Evolutionary conservation across 2,888 invertebrate species (phyloP).

Genomic region (Eugnorisma glareosa): DNA sequence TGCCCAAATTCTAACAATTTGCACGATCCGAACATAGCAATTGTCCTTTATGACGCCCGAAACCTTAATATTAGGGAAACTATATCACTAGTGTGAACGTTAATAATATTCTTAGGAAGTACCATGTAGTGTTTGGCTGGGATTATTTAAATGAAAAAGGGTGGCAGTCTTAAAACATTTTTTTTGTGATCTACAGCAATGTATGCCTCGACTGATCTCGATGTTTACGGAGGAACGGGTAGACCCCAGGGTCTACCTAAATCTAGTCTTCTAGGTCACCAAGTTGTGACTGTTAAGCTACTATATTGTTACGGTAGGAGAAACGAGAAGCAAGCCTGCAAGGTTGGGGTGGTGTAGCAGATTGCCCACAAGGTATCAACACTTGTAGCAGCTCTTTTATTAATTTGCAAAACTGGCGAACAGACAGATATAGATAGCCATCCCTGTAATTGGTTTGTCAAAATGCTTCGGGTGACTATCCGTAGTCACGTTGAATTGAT

Average conservation of each 20-base stretch:
- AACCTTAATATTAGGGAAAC: conserved; percentile 55
- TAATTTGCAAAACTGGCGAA: not conserved
- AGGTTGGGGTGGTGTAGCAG: too few species aligned
- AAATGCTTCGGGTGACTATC: conserved; percentile 28
- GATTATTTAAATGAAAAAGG: not conserved
- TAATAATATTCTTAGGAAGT: conserved; percentile 36
- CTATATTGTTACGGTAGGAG: too few species aligned
- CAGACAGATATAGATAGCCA: not conserved
- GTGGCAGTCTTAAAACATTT: not conserved
- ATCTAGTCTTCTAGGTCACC: too few species aligned
- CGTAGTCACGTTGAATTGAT: conserved; percentile 24
- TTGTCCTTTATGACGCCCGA: conserved; percentile 49
- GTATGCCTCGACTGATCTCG: not conserved
- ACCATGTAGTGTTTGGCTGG: not conserved
- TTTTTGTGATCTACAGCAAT: too few species aligned
- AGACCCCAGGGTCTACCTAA: too few species aligned
- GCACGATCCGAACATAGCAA: conserved; percentile 50
- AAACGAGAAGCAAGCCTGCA: too few species aligned
- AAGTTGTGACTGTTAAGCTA: too few species aligned
- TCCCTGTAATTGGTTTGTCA: conserved; percentile 19
- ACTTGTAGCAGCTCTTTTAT: not conserved
- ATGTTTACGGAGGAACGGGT: too few species aligned
- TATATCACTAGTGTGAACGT: conserved; percentile 36
- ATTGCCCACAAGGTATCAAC: too few species aligned
- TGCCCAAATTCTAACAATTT: conserved; percentile 48